phyloP scores from a whole-genome alignment of 2,113 vertebrate species.

The Ploceus nigricollis region DNA sequence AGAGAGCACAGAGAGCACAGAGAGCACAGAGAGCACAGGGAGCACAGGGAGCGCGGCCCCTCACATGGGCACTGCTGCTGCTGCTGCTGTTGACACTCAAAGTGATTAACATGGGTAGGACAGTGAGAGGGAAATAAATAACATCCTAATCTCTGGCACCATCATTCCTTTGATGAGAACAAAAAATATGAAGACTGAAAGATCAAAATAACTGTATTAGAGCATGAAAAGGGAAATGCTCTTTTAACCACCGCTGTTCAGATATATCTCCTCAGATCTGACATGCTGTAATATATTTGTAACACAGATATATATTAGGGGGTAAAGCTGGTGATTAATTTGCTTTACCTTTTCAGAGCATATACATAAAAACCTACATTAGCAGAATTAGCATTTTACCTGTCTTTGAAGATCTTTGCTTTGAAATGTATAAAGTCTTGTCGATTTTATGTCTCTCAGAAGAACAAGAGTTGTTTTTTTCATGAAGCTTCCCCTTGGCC shows the following conservation, averaged over 20 bases:
- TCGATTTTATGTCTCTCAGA: conserved; percentile 16
- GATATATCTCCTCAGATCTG: conserved; percentile 63
- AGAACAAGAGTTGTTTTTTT: not conserved
- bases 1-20: not conserved
- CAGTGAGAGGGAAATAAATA: conserved; percentile 46
- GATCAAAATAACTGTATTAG: conserved; percentile 62
- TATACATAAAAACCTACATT: conserved; percentile 71
- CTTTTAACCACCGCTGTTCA: conserved; percentile 52
- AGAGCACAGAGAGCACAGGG: not conserved
- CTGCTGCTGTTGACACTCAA: conserved; percentile 19
- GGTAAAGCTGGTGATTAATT: conserved; percentile 59
- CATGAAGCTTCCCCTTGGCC: not conserved
- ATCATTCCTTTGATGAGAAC: conserved; percentile 67
- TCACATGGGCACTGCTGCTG: not conserved
- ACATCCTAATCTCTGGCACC: conserved; percentile 45
- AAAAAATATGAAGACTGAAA: conserved; percentile 60
- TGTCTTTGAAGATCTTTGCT: conserved; percentile 74
- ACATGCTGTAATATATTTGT: conserved; percentile 66
- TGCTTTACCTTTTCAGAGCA: conserved; percentile 68
- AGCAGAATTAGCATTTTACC: conserved; percentile 64
- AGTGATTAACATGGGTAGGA: conserved; percentile 56
- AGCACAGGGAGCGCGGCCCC: not conserved
- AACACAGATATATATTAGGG: conserved; percentile 52
- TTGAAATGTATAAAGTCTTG: conserved; percentile 66
- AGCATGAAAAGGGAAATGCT: conserved; percentile 63